A percentile compares a stretch with the other conserved stretches of the same genome.
Evolutionary conservation across 1,140 invertebrate species (phyloP).

Genomic region (Monochamus saltuarius): DNA sequence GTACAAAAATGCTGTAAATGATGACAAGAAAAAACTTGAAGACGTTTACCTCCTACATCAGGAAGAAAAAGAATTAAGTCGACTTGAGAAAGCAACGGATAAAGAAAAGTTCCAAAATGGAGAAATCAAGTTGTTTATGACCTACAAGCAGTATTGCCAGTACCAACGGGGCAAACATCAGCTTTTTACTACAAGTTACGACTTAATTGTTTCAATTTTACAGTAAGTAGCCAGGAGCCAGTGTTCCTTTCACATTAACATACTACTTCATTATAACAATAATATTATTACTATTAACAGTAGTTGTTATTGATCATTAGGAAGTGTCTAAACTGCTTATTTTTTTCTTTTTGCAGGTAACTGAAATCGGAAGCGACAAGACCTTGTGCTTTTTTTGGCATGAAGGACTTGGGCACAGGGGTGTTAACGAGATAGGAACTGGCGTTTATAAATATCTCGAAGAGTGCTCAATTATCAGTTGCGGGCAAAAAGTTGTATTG

Average conservation of each 20-base stretch:
- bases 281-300: too few species aligned
- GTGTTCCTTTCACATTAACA: too few species aligned
- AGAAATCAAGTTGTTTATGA: slow-evolving; percentile 21
- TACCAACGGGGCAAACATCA: slow-evolving; percentile 13
- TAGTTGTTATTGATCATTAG: too few species aligned
- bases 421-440: neutral
- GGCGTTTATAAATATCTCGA: neutral
- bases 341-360: neutral
- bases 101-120: slow-evolving; percentile 16
- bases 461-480: neutral
- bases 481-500: too few species aligned
- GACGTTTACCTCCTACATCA: slow-evolving; percentile 1
- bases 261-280: too few species aligned
- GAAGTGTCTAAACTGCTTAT: neutral
- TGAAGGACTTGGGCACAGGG: neutral
- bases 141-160: slow-evolving; percentile 18
- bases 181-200: neutral
- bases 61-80: slow-evolving; percentile 16
- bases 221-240: neutral
- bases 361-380: neutral
- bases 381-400: neutral
- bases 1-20: slow-evolving; percentile 11
- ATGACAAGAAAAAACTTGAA: slow-evolving; percentile 16
- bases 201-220: neutral
- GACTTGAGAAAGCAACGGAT: slow-evolving; percentile 14